These are phyloP conservation scores for Tachina grossa DNA, from an alignment of 2,888 invertebrate genomes.

Conservation along the genomic window DNA sequence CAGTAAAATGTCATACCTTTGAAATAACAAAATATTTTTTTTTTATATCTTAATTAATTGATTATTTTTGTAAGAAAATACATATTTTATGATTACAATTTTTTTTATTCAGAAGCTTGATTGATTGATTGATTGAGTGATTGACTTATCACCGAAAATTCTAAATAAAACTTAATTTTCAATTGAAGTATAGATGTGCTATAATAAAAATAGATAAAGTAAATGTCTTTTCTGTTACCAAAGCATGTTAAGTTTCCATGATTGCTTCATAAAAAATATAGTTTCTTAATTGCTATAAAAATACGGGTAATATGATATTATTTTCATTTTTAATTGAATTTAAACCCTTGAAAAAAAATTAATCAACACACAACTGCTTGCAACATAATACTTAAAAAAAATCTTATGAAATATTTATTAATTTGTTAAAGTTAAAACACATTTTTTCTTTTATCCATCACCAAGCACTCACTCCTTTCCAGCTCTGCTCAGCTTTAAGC, in stretches of 20 bases:
- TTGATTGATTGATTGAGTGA: conserved; percentile 41
- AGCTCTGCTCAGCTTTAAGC: background rate
- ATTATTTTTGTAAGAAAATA: background rate
- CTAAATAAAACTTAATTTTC: conserved; percentile 10
- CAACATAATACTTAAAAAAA: too few relatives aligned
- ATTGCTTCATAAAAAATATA: conserved; percentile 2
- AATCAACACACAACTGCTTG: background rate
- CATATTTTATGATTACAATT: conserved; percentile 14
- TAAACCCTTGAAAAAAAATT: conserved; percentile 20
- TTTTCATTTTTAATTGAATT: conserved; percentile 47
- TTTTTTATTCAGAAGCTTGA: conserved; percentile 23
- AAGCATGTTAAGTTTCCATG: background rate
- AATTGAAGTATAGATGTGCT: conserved; percentile 33
- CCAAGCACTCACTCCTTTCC: background rate
- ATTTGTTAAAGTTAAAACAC: background rate
- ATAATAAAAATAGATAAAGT: conserved; percentile 23
- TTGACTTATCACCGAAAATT: conserved; percentile 49
- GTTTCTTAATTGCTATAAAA: conserved; percentile 79
- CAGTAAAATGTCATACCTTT: too few relatives aligned
- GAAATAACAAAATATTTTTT: too few relatives aligned
- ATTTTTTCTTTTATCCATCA: background rate
- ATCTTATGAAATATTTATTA: background rate
- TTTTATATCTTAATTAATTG: background rate
- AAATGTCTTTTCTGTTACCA: background rate
- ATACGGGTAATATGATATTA: conserved; percentile 74